Base-by-base conservation (phyloP, 2,797 vertebrate genomes). In the Numenius phaeopus region DNA sequence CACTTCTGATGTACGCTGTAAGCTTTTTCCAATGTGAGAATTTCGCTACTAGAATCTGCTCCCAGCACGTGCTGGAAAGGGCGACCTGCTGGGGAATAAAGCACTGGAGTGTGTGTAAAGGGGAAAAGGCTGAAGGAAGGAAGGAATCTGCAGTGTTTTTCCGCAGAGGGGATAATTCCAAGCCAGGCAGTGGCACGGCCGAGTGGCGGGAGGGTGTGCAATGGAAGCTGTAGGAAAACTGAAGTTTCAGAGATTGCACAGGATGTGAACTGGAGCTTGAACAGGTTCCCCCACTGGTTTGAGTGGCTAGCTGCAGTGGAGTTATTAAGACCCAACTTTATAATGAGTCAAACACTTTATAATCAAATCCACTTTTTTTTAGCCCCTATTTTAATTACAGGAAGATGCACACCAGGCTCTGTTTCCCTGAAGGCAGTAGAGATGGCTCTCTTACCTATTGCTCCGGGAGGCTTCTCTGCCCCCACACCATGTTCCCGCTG, bases 401-500 rank as follows among this genome's bases (percentile, higher is more conserved):
- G 44, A 83, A 12, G 18, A 32, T 5, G 42, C 19, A 8, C 4
- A 2, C 13, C 22, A 37, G 49, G 37, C 37, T 76, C n/a, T 62
- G 30, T 14, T 76, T 70, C 30, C 26, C 34, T 61, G 29, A 47
- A 76, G 34, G 34, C 17, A 15, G 30, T 10, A 21, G 47, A 55
- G 30, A 19, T 40, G 40, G 46, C 14, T 76, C 34, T 30, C 40
- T 69, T 30, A 13, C 16, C 8, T 66, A 8, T 24, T 24, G 6
- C 34, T 34, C 30, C 0, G 1, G 47, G 14, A 76, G 17, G 11
- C 21, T 42, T 83, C 40, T 62, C 22, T 34, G 16, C 19, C 37
- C n/a, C 55, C 0, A 0, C 7, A 5, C 11, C 6, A 1, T 18
- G n/a, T 47, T 34, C 17, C 18, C 49, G 34, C 30, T 32, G 49